Evolutionary conservation across 1,140 invertebrate genomes (phyloP), one percentile per base, ranked within the genome.

Genomic region (Caenorhabditis brenneri): DNA sequence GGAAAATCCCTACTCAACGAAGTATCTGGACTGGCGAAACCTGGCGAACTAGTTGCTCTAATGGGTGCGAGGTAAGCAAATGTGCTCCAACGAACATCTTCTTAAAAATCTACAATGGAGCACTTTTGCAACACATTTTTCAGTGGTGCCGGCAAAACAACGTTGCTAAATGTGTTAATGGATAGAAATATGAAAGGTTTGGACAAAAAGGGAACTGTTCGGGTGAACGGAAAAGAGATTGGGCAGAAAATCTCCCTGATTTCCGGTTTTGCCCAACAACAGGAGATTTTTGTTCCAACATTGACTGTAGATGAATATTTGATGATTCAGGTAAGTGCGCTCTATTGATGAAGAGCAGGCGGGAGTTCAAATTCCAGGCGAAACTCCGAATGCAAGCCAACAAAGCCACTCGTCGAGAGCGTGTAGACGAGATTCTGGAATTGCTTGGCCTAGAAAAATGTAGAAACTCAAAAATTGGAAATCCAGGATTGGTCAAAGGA

Each of bases 261-360:
- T 29, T 89, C 88, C 65, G 89, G 92, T 91, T 93, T 93, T 87
- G 93, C 93, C 10, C 92, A 93, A 83, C 93, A 93, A 87, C 92
- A 93, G 84, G 93, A 93, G 85, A 87, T 93, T 19, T 93, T 93
- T 88, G 90, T 93, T 27, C 91, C 90, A 19, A 92, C 92, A 2
- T 87, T 93, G 27, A 93, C 93, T 6, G 93, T 93, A 15, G 88
- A 90, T 69, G 93, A 93, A 88, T 93, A 93, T 87, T 89, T 93
- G 10, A 89, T 88, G 39, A 93, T 93, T 85, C 92, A 93, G 91
- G 93, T 65, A 6, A 33, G 16, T 3, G 19, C 24, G 27, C 19
- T n/a, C n/a, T 19, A 1, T 51, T n/a, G n/a, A n/a, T n/a, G n/a
- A n/a, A n/a, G n/a, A n/a, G n/a, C n/a, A n/a, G n/a, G n/a, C n/a